A percentile compares a stretch with the other conserved stretches of the same genome.
phyloP scores from a whole-genome alignment of 2,888 invertebrate species.

The Drosophila cyrtoloma region DNA sequence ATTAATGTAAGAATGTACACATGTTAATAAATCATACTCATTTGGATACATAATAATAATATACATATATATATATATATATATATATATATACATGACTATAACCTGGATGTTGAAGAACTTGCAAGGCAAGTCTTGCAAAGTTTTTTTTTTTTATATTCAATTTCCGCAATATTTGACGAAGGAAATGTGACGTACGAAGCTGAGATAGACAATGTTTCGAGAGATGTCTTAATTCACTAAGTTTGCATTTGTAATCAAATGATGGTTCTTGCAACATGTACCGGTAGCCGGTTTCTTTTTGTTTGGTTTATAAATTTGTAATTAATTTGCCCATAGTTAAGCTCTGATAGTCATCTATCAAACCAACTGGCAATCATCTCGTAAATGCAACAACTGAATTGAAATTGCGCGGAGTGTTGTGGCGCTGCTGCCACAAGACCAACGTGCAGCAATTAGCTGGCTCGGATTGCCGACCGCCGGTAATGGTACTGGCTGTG shows the following conservation, averaged over 20 bases:
- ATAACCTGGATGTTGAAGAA: neutral
- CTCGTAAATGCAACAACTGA: constrained; percentile 44
- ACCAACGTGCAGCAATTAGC: constrained; percentile 44
- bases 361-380: constrained; percentile 58
- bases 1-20: neutral
- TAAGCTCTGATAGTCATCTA: constrained; percentile 43
- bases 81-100: neutral
- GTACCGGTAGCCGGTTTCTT: neutral
- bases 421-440: constrained; percentile 24
- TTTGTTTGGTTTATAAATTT: constrained; percentile 5
- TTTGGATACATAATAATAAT: neutral
- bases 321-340: constrained; percentile 30
- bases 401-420: constrained; percentile 10
- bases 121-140: neutral
- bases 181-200: neutral
- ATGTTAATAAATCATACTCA: neutral
- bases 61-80: neutral
- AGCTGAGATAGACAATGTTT: neutral
- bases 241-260: neutral
- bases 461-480: constrained; percentile 34
- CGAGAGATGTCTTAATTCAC: neutral
- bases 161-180: neutral
- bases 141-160: neutral
- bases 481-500: constrained; percentile 21
- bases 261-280: neutral